Base-by-base conservation (phyloP, 2,797 vertebrate genomes). In the Pangasius larnaudii region DNA sequence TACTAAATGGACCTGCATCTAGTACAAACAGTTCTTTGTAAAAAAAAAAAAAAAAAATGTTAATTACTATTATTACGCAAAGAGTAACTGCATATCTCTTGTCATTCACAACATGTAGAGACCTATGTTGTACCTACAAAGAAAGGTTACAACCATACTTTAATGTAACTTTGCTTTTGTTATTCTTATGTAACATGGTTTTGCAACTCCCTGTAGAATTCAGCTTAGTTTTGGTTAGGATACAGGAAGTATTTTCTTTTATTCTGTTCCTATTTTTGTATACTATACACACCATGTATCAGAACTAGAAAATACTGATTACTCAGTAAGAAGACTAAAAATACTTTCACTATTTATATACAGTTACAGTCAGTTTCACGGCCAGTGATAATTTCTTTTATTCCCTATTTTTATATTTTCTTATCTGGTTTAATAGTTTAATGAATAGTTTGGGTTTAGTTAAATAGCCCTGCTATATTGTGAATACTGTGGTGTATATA, bases 31-130 rank as follows among this genome's bases (percentile, higher is more conserved):
- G 36, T 58, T 67, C 46, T 65, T 74, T 77, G 90, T 87, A 10
- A 49, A 86, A 92, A 89, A 14, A 51, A 16, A 53, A 86, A 89
- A 13, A 16, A 53, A 86, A 92, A 89, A 14, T n/a, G 67, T 39
- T 85, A 56, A 78, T 58, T 69, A 85, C 63, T 58, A 24, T 63
- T 77, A 61, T 53, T 49, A 87, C 46, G 49, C 2, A 7, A 72
- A 81, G 33, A n/a, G 71, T 77, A 56, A 83, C n/a, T 77, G 80
- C 69, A 75, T 65, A 59, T 86, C 85, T 65, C 30, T 22, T 71
- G 59, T 56, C 63, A 71, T 87, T 72, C 67, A 65, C 58, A 63
- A 61, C 80, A 84, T 65, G 56, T 33, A 49, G 39, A 49, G 51
- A 65, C 69, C 56, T 65, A 84, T 83, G 89, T 88, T 74, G 30